Evolutionary conservation across 2,797 vertebrate species (phyloP).

Genomic region (Erethizon dorsatum): DNA sequence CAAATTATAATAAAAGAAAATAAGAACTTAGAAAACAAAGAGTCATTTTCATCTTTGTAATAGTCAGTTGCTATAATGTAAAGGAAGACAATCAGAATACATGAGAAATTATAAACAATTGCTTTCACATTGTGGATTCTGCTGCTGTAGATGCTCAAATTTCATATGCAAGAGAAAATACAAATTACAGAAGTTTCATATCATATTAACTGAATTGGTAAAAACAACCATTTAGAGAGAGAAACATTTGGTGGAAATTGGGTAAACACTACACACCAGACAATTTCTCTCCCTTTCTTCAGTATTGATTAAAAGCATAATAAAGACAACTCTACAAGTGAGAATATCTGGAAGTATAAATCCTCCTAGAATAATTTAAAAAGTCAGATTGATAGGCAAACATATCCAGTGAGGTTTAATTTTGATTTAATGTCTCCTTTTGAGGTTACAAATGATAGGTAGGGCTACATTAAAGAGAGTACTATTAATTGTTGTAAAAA

Average conservation of each 20-base stretch:
- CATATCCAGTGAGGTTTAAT: neutral
- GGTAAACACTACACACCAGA: neutral
- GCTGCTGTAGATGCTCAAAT: constrained; percentile 46
- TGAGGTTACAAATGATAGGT: neutral
- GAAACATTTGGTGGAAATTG: constrained; percentile 59
- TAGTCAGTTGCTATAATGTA: constrained; percentile 48
- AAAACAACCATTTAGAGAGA: constrained; percentile 65
- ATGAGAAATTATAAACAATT: constrained; percentile 44
- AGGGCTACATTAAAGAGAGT: neutral
- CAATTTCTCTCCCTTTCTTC: neutral
- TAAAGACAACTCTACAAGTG: neutral
- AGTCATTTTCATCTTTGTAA: constrained; percentile 74
- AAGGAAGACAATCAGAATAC: constrained; percentile 55
- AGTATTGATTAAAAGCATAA: neutral
- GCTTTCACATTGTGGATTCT: constrained; percentile 50
- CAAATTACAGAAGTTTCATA: constrained; percentile 58
- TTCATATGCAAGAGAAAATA: constrained; percentile 70
- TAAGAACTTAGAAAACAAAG: constrained; percentile 58
- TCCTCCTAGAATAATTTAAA: neutral
- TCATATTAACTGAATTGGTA: constrained; percentile 60
- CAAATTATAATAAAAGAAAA: constrained; percentile 28
- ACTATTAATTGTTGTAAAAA: neutral
- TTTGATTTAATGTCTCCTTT: neutral
- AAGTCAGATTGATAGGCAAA: constrained; percentile 2
- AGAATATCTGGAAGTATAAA: neutral